Evolutionary conservation across 1,140 invertebrate species (phyloP), one percentile per base, ranked within the genome.

Genomic region (Danaus plexippus): DNA sequence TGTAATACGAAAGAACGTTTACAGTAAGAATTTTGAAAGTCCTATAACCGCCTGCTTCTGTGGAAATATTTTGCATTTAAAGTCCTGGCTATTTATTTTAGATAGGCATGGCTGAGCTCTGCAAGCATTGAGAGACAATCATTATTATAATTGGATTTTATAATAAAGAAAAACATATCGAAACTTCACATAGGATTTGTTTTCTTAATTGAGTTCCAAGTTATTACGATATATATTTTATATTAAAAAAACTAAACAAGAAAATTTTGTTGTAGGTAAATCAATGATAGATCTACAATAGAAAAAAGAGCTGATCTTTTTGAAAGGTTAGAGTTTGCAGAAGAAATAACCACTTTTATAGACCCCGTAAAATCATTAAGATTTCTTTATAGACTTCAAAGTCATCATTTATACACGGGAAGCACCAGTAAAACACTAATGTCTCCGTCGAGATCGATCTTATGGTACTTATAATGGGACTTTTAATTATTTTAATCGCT

Each of bases 401-500:
- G 58, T 56, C 52, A 55, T 60, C 64, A 63, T 66, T 80, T 77
- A 73, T 73, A 72, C 47, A 67, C 63, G 56, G 64, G 73, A 71
- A 72, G 57, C 57, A 70, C 61, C 73, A 65, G 66, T 75, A 75
- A 81, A 84, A 73, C 71, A 77, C 65, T 75, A 83, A 86, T 70
- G 80, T 72, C 72, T 67, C 83, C 83, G 65, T 68, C 57, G 83
- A 86, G 83, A 76, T 69, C 67, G 70, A 73, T 82, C 80, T 83
- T 75, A 82, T 79, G 77, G 73, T 69, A 67, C 67, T 80, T 74
- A 76, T 85, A 84, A 84, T 85, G 80, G 73, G 67, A 83, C 75
- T 86, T 86, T 85, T 86, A 83, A 86, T 86, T 85, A 82, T 81
- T 86, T 76, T 80, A 84, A 86, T 86, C 62, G 68, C 58, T 75